Percentiles rank a stretch among this genome's conserved stretches.
phyloP scores from a whole-genome alignment of 2,888 invertebrate genomes.

The Drosophila koepferae region DNA sequence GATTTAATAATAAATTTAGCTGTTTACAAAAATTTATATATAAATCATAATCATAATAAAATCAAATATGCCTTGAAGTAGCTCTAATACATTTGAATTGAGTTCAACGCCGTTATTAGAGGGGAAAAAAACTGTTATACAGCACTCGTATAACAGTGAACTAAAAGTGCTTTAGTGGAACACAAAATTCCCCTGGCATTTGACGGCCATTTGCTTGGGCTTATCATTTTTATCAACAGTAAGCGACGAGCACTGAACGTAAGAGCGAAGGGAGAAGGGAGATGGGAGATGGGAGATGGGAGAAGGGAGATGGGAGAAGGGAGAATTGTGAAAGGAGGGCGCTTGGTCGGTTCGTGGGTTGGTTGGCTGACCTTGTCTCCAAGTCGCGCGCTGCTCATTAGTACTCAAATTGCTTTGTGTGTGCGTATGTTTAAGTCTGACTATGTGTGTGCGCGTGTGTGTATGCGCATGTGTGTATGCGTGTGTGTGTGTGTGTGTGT shows the following conservation, averaged over 20 bases:
- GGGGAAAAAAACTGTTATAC: constrained; percentile 47
- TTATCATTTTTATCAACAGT: constrained; percentile 67
- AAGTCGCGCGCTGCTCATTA: constrained; percentile 67
- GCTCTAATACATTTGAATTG: constrained; percentile 39
- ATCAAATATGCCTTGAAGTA: constrained; percentile 5
- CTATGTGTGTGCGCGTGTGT: constrained; percentile 5
- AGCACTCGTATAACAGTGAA: constrained; percentile 51
- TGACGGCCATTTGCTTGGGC: constrained; percentile 41
- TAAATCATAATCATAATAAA: not conserved
- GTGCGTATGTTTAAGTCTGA: constrained; percentile 3
- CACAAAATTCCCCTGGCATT: not conserved
- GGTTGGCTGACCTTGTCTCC: constrained; percentile 65
- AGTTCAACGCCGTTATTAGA: constrained; percentile 15
- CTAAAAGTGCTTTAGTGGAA: constrained; percentile 43
- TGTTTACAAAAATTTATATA: not conserved
- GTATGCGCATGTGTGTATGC: constrained; percentile 9
- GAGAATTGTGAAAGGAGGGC: not conserved
- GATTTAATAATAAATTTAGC: no score
- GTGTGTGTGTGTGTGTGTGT: constrained; percentile 6
- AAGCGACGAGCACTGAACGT: constrained; percentile 1
- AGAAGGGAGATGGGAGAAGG: not conserved
- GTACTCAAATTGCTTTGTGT: constrained; percentile 53
- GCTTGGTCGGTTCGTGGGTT: constrained; percentile 34
- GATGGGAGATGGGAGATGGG: not conserved
- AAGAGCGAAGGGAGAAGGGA: not conserved